Percentiles rank a stretch among this genome's conserved stretches.
These are phyloP conservation scores for Epinephelus lanceolatus DNA, from an alignment of 2,113 vertebrate species.

Conservation along the genomic window DNA sequence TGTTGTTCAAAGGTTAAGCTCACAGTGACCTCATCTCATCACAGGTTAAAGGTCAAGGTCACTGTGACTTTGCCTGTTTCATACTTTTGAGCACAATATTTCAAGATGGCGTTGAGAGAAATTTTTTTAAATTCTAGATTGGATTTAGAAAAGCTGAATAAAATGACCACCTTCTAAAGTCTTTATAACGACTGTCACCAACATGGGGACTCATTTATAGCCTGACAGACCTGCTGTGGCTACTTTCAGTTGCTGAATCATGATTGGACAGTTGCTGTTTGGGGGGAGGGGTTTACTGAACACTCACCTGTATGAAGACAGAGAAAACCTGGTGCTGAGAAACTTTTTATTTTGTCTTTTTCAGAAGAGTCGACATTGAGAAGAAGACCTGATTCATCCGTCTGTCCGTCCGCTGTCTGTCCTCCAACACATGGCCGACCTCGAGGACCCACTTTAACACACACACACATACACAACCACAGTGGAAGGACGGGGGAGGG, in stretches of 20 bases:
- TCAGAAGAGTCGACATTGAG: constrained; percentile 26
- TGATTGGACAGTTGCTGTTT: not conserved
- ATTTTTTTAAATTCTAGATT: too few species aligned
- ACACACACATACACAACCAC: not conserved
- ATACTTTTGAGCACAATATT: too few species aligned
- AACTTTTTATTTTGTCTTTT: constrained; percentile 29
- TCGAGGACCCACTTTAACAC: constrained; percentile 74
- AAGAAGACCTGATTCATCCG: constrained; percentile 8
- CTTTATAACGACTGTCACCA: not conserved
- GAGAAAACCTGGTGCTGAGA: not conserved
- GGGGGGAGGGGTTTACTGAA: not conserved
- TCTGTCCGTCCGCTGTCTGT: constrained; percentile 1
- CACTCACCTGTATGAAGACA: too few species aligned
- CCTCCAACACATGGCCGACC: constrained; percentile 64
- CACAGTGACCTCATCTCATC: too few species aligned
- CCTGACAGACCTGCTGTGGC: not conserved
- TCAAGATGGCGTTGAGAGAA: too few species aligned
- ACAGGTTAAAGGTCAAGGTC: too few species aligned
- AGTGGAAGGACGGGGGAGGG: constrained; percentile 21
- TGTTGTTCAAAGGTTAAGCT: too few species aligned
- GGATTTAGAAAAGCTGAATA: not conserved
- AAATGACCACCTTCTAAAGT: not conserved
- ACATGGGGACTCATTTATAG: not conserved
- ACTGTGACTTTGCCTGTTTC: too few species aligned
- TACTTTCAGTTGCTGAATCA: not conserved